A percentile compares a stretch with the other conserved stretches of the same genome.
Conservation (phyloP, 2,113 vertebrate genomes). For the Aplodontia rufa region DNA sequence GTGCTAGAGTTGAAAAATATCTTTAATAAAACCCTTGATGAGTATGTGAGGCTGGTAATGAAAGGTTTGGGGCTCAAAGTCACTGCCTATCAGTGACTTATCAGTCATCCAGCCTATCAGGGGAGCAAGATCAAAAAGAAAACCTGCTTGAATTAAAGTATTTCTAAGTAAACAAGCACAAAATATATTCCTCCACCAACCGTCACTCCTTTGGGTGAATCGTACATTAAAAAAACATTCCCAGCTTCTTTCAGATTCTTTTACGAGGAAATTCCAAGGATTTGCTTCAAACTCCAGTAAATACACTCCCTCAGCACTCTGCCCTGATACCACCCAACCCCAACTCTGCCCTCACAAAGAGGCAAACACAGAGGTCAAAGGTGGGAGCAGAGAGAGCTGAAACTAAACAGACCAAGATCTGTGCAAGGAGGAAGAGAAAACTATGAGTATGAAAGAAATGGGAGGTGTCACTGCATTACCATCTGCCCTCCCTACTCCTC, state of each 20-base stretch:
- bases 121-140: slow-evolving; percentile 50
- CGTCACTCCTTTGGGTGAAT: background rate
- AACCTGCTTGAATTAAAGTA: slow-evolving; percentile 8
- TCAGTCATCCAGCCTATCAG: slow-evolving; percentile 9
- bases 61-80: slow-evolving; percentile 43
- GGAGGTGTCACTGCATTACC: background rate
- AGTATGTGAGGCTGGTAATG: background rate
- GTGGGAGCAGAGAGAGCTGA: background rate
- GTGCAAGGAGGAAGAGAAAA: background rate
- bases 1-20: background rate
- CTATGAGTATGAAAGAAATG: background rate
- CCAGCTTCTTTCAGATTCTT: background rate
- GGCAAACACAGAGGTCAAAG: background rate
- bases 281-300: background rate
- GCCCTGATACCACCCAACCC: background rate
- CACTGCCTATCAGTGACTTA: no score
- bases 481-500: fast-evolving
- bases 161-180: slow-evolving; percentile 24
- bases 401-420: background rate
- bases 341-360: background rate
- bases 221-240: background rate
- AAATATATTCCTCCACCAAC: background rate
- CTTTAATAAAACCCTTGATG: slow-evolving; percentile 37
- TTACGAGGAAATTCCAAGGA: background rate
- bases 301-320: background rate